Conservation (phyloP, 2,113 vertebrate species). For the Procavia capensis region DNA sequence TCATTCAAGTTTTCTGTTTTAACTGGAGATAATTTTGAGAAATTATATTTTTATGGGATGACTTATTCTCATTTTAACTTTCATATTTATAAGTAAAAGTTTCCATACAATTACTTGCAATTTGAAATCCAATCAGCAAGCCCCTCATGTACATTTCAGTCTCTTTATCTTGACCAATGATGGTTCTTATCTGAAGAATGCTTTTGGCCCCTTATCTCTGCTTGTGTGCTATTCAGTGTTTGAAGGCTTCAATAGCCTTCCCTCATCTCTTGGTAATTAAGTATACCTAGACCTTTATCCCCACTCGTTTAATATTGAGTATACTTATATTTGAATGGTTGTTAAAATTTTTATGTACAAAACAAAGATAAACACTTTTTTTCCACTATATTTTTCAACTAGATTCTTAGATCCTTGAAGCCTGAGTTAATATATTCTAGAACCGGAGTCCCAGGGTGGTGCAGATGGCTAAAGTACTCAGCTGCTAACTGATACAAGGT, state of each 20-base stretch:
- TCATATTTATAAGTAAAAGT: background rate
- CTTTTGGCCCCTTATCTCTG: background rate
- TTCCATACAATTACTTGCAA: background rate
- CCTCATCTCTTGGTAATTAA: background rate
- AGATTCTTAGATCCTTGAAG: background rate
- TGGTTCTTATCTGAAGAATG: background rate
- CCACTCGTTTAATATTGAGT: background rate
- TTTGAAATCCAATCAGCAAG: background rate
- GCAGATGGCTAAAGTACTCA: too few relatives aligned
- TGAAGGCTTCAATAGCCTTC: background rate
- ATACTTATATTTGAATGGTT: background rate
- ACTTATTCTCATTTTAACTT: too few relatives aligned
- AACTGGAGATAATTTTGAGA: too few relatives aligned
- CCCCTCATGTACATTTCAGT: background rate
- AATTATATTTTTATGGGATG: too few relatives aligned
- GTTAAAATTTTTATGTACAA: background rate
- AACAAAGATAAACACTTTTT: background rate
- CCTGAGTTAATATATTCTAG: background rate
- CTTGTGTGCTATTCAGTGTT: background rate
- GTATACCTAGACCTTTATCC: background rate
- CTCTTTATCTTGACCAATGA: background rate
- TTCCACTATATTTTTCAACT: background rate
- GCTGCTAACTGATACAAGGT: too few relatives aligned
- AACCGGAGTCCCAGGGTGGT: background rate
- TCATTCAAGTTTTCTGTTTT: too few relatives aligned